Conservation (phyloP, 1,140 invertebrate genomes). For the Caenorhabditis inopinata region DNA sequence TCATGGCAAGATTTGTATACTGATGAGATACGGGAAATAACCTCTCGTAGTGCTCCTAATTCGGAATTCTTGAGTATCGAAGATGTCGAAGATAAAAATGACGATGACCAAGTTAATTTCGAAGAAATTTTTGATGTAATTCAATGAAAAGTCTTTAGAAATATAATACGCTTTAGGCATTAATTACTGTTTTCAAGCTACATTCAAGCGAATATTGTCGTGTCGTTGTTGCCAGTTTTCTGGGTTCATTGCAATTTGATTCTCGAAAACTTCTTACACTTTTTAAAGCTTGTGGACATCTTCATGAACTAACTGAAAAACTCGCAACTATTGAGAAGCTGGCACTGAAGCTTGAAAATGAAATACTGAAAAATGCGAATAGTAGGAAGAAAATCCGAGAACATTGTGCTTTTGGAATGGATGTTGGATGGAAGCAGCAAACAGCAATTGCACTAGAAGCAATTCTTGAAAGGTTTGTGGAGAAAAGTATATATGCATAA, state of each 20-base stretch:
- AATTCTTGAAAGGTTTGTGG: neutral
- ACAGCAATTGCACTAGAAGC: neutral
- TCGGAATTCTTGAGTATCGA: neutral
- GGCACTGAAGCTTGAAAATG: neutral
- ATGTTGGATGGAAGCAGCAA: neutral
- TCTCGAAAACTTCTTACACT: neutral
- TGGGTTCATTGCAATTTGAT: neutral
- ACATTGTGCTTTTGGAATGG: neutral
- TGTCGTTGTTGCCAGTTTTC: neutral
- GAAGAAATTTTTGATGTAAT: neutral
- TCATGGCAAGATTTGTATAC: conserved; percentile 7
- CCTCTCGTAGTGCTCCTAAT: neutral
- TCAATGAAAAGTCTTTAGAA: too few species aligned
- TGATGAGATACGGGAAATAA: neutral
- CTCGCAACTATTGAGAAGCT: neutral
- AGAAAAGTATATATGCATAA: neutral
- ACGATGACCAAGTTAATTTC: neutral
- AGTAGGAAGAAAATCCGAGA: neutral
- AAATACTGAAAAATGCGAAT: too few species aligned
- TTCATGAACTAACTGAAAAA: neutral
- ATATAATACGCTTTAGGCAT: neutral
- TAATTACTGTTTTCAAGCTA: neutral
- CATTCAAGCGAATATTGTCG: neutral
- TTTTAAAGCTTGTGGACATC: neutral
- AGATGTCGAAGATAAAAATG: neutral